A percentile compares a stretch with the other conserved stretches of the same genome.
Evolutionary conservation across 2,797 vertebrate genomes (phyloP).

Genomic region (Silurus lanzhouensis): DNA sequence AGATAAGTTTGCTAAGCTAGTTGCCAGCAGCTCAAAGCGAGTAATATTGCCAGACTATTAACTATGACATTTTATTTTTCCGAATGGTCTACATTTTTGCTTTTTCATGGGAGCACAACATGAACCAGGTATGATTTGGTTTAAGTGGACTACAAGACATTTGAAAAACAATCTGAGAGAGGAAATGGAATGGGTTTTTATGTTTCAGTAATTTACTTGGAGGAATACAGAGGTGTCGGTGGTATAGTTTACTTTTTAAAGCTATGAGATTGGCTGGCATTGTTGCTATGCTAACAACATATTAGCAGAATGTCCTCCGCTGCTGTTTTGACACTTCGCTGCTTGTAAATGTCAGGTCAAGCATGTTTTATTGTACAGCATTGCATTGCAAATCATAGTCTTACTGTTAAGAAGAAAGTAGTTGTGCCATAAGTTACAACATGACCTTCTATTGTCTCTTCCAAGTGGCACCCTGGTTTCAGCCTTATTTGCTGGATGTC

Average conservation of each 20-base stretch:
- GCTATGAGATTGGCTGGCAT: background rate
- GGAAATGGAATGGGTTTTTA: background rate
- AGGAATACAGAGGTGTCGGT: background rate
- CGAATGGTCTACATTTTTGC: background rate
- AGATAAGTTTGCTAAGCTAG: background rate
- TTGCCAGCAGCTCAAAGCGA: background rate
- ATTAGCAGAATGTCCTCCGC: constrained; percentile 16
- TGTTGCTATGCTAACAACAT: background rate
- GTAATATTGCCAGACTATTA: background rate
- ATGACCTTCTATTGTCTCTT: constrained; percentile 16
- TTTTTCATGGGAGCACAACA: background rate
- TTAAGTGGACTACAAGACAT: background rate
- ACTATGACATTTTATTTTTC: background rate
- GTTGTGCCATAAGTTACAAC: constrained; percentile 24
- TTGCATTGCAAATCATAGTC: constrained; percentile 14
- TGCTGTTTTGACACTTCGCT: constrained; percentile 4
- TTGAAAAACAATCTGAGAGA: background rate
- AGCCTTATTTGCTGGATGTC: constrained; percentile 19
- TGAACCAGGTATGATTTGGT: background rate
- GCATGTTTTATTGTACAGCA: background rate
- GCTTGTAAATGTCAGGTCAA: constrained; percentile 7
- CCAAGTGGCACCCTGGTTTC: constrained; percentile 1
- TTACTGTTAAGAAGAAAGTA: constrained; percentile 17
- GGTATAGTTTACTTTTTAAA: background rate
- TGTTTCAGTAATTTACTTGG: background rate